These are phyloP conservation scores for Sebastes goodei DNA, from an alignment of 2,797 vertebrate genomes.

Conservation along the genomic window DNA sequence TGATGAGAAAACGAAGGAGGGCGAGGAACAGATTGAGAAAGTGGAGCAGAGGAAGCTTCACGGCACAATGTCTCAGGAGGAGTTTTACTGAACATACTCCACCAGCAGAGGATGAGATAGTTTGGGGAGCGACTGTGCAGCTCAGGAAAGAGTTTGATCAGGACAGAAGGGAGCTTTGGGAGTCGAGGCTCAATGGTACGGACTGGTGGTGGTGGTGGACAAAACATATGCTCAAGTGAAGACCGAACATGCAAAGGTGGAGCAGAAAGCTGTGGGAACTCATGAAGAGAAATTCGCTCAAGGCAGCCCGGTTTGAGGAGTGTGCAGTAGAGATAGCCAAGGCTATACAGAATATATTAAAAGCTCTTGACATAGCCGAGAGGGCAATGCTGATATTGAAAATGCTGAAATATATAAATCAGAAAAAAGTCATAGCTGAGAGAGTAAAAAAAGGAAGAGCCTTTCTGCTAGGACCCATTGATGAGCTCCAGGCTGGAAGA, in stretches of 20 bases:
- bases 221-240: slow-evolving; percentile 1
- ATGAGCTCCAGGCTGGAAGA: slow-evolving; percentile 25
- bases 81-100: slow-evolving; percentile 35
- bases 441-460: slow-evolving; percentile 14
- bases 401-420: slow-evolving; percentile 15
- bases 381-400: slow-evolving; percentile 17
- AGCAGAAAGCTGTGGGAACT: background rate
- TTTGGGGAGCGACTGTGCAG: slow-evolving; percentile 22
- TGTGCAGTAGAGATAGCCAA: slow-evolving; percentile 9
- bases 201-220: background rate
- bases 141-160: slow-evolving; percentile 32
- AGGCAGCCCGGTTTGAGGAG: slow-evolving; percentile 1
- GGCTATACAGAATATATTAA: slow-evolving; percentile 17
- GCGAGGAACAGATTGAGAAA: slow-evolving; percentile 59
- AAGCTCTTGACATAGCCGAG: slow-evolving; percentile 14
- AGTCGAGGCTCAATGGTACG: background rate
- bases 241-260: background rate
- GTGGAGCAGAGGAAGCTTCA: slow-evolving; percentile 63
- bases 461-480: slow-evolving; percentile 2
- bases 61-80: slow-evolving; percentile 51
- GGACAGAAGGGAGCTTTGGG: slow-evolving; percentile 28
- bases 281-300: background rate
- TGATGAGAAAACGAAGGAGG: slow-evolving; percentile 36
- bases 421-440: background rate
- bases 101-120: slow-evolving; percentile 24